Evolutionary conservation across 2,113 vertebrate species (phyloP).

Genomic region (Leucopternis melanops): DNA sequence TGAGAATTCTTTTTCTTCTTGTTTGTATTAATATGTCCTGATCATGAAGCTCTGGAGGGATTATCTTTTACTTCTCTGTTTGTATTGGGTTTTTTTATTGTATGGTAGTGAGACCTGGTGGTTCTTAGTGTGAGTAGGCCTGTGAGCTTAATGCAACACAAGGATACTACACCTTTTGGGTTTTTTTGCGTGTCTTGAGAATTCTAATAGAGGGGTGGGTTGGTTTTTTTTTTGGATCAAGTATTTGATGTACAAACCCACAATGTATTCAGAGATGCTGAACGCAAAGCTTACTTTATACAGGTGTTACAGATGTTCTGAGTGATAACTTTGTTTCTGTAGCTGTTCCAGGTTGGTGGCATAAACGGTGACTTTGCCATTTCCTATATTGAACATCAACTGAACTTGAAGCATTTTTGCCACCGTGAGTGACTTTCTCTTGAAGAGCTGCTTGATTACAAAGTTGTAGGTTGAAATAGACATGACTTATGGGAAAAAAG

Average conservation of each 20-base stretch:
- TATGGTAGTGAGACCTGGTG: neutral
- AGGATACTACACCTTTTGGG: neutral
- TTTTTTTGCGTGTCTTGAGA: neutral
- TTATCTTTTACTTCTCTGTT: neutral
- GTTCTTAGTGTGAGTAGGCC: neutral
- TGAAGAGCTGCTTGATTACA: neutral
- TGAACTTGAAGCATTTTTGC: neutral
- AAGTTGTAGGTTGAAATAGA: neutral
- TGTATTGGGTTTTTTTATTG: neutral
- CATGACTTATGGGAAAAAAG: neutral
- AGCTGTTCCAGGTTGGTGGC: neutral
- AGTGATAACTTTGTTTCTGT: neutral
- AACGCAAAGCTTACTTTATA: neutral
- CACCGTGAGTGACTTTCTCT: accelerated
- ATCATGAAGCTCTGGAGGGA: neutral
- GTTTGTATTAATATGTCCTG: neutral
- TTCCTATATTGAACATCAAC: neutral
- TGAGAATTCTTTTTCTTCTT: neutral
- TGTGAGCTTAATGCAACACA: accelerated
- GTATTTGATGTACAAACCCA: neutral
- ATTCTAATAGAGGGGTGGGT: neutral
- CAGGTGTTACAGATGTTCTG: neutral
- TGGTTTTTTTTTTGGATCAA: neutral
- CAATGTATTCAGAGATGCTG: neutral
- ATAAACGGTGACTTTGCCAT: neutral